A percentile compares a stretch with the other conserved stretches of the same genome.
These are phyloP conservation scores for Drosophila infuscata DNA, from an alignment of 2,888 invertebrate species.

Conservation along the genomic window DNA sequence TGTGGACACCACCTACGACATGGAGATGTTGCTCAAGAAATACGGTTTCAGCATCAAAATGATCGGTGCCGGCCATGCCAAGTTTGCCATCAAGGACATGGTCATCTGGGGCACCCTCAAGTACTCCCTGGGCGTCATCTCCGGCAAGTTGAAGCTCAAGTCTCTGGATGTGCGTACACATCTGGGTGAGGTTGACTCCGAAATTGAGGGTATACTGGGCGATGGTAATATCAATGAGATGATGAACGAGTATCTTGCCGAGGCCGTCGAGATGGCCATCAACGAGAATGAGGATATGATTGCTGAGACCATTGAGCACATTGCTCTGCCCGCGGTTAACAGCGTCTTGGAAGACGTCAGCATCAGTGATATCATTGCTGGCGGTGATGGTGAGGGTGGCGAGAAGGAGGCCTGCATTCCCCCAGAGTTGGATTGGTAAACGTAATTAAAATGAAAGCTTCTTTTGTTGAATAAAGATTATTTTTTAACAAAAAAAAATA, in stretches of 20 bases:
- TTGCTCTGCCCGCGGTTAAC: conserved; percentile 73
- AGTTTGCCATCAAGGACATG: conserved; percentile 75
- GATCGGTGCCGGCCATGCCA: conserved; percentile 77
- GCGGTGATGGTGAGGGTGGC: conserved; percentile 54
- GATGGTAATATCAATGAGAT: conserved; percentile 74
- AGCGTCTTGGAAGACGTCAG: conserved; percentile 61
- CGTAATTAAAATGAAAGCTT: conserved; percentile 13
- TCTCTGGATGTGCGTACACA: conserved; percentile 72
- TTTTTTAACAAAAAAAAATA: conserved; percentile 19
- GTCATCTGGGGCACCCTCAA: conserved; percentile 72
- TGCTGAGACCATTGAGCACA: conserved; percentile 70
- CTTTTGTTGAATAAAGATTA: conserved; percentile 40
- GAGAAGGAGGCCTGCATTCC: conserved; percentile 77
- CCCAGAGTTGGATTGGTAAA: conserved; percentile 65
- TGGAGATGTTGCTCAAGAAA: conserved; percentile 71
- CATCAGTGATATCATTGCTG: conserved; percentile 66
- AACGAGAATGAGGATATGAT: conserved; percentile 80
- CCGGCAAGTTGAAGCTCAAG: conserved; percentile 75
- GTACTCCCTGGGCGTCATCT: conserved; percentile 73
- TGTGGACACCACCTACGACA: conserved; percentile 74
- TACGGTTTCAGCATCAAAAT: conserved; percentile 80
- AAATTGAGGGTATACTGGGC: conserved; percentile 81
- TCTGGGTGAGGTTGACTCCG: conserved; percentile 77
- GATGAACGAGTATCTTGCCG: conserved; percentile 77
- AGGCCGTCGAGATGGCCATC: conserved; percentile 66